phyloP scores from a whole-genome alignment of 2,888 invertebrate species.

The Scaeva pyrastri region DNA sequence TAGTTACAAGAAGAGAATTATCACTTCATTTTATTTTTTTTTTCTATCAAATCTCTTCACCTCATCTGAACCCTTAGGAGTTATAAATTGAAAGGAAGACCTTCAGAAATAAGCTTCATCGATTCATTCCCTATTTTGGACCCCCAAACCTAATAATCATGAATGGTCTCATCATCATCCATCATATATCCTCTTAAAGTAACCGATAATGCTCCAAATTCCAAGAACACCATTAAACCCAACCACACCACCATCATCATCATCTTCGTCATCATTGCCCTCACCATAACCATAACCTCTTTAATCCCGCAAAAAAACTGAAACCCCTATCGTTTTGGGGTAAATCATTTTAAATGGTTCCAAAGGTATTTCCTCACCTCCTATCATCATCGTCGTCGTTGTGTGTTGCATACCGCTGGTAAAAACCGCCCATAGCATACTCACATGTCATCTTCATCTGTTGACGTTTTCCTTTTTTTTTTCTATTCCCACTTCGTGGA shows the following conservation, averaged over 20 bases:
- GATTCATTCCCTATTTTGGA: no score
- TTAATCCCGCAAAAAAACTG: background rate
- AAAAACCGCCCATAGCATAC: background rate
- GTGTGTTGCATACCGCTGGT: background rate
- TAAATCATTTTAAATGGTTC: slow-evolving; percentile 13
- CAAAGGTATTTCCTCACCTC: background rate
- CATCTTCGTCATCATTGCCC: no score
- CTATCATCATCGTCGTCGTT: background rate
- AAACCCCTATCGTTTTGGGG: background rate
- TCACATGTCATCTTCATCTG: background rate
- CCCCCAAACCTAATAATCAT: slow-evolving; percentile 1
- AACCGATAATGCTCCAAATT: slow-evolving; percentile 10
- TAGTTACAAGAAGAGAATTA: no score
- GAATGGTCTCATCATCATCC: no score
- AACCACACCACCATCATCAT: no score
- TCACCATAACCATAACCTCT: background rate
- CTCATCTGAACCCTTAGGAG: no score
- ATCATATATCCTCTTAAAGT: background rate
- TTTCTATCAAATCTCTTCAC: no score
- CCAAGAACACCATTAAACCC: background rate
- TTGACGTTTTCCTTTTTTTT: slow-evolving; percentile 15
- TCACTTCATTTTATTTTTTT: no score
- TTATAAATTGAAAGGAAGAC: no score
- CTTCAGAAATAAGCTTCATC: no score
- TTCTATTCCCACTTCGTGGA: background rate